Evolutionary conservation across 1,140 invertebrate genomes (phyloP), one percentile per base, ranked within the genome.

Genomic region (Penaeus vannamei): DNA sequence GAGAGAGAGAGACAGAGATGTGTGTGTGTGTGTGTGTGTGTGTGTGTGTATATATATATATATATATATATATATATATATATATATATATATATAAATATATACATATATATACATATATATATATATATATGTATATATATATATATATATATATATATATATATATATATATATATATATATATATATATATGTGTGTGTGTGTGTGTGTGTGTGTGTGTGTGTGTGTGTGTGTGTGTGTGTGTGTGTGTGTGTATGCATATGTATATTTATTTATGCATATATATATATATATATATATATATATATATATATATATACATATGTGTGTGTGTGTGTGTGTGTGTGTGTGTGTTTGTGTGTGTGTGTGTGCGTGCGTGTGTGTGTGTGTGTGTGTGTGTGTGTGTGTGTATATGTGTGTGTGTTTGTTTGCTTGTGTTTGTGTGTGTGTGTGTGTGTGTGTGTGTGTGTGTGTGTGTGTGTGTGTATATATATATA

Each of bases 331-430:
- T 66, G 7, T 66, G 7, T 7, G 7, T 66, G 7, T 7, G 7
- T 66, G 7, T 66, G 7, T 66, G 7, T 66, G 7, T 66, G 7
- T 66, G 7, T 66, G 7, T 66, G 7, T 66, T 2, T 66, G 7
- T 66, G 7, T 66, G 7, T 66, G 7, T 66, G 7, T 66, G 7
- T 66, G 7, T 66, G 7, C 7, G 7, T 66, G 62, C n/a, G 62
- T 64, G 62, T 64, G 62, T 64, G 62, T 64, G 62, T 64, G 62
- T 64, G 62, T 64, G 62, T 64, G 62, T 64, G 62, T 64, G 62
- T 64, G 62, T 64, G 62, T 64, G 62, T 64, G 62, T 64, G 62
- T 64, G 62, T 64, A n/a, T n/a, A n/a, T n/a, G n/a, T n/a, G n/a
- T n/a, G n/a, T n/a, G n/a, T n/a, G n/a, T n/a, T n/a, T n/a, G n/a